A percentile compares a stretch with the other conserved stretches of the same genome.
Conservation (phyloP, 1,140 invertebrate species). For the Elymnias hypermnestra region DNA sequence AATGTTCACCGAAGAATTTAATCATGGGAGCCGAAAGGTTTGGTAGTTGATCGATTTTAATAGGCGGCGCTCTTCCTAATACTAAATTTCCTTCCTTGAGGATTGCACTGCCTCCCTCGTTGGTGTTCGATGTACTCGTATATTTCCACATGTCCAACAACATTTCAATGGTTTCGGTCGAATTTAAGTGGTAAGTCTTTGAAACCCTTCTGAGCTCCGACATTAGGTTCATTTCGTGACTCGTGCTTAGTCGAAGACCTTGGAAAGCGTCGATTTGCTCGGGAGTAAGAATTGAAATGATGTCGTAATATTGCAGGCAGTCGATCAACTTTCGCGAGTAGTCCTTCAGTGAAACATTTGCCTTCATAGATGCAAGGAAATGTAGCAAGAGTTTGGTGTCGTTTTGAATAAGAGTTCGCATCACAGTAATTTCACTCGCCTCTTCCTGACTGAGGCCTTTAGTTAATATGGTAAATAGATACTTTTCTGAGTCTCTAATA, state of each 20-base stretch:
- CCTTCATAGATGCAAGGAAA: conserved; percentile 20
- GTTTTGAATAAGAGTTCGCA: conserved; percentile 22
- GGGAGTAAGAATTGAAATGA: conserved; percentile 21
- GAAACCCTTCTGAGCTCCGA: conserved; percentile 18
- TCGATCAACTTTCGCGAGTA: conserved; percentile 28
- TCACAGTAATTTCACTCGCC: conserved; percentile 10
- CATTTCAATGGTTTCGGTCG: conserved; percentile 24
- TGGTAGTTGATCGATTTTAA: conserved; percentile 22
- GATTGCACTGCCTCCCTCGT: conserved; percentile 5
- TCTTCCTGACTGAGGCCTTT: conserved; percentile 22
- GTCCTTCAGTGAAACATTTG: conserved; percentile 20
- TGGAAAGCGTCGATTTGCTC: conserved; percentile 28
- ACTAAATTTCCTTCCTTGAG: conserved; percentile 22
- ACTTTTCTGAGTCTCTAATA: conserved; percentile 26
- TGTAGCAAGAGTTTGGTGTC: conserved; percentile 24
- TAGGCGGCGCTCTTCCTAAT: conserved; percentile 27
- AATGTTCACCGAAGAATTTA: conserved; percentile 28
- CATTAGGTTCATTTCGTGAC: conserved; percentile 28
- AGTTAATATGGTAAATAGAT: conserved; percentile 23
- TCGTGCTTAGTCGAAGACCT: conserved; percentile 20
- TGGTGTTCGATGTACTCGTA: conserved; percentile 14
- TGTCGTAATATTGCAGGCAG: conserved; percentile 28
- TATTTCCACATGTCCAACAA: conserved; percentile 28
- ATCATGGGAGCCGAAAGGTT: conserved; percentile 24
- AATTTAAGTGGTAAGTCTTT: conserved; percentile 16